phyloP scores from a whole-genome alignment of 2,113 vertebrate species.

The Eptatretus burgeri region DNA sequence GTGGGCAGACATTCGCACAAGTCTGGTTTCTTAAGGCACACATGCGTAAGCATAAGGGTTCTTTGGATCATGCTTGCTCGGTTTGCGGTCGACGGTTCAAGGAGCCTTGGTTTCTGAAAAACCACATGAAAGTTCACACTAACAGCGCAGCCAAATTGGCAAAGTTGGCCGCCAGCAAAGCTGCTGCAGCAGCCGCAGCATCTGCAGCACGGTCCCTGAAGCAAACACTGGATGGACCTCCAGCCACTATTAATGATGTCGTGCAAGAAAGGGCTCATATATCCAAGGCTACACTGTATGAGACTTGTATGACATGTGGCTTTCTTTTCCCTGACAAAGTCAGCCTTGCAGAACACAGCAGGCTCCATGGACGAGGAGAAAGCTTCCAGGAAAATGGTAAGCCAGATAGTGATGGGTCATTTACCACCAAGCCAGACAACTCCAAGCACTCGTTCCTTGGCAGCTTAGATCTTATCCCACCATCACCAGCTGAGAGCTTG shows the following conservation, averaged over 20 bases:
- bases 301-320: background rate
- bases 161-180: background rate
- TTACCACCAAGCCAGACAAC: background rate
- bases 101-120: conserved; percentile 77
- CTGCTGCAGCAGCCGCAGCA: background rate
- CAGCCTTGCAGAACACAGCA: background rate
- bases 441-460: conserved; percentile 24
- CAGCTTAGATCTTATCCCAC: conserved; percentile 30
- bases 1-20: conserved; percentile 60
- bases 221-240: background rate
- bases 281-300: background rate
- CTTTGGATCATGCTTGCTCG: conserved; percentile 59
- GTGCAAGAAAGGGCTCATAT: background rate
- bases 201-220: background rate
- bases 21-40: conserved; percentile 77
- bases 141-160: conserved; percentile 20
- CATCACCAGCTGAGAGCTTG: conserved; percentile 29
- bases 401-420: background rate
- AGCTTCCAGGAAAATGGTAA: background rate
- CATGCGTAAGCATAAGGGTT: conserved; percentile 77
- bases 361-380: background rate
- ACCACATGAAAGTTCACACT: conserved; percentile 79
- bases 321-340: background rate
- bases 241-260: background rate
- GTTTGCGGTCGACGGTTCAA: conserved; percentile 70